phyloP scores from a whole-genome alignment of 2,113 vertebrate species.

The Tonatia bakeri region DNA sequence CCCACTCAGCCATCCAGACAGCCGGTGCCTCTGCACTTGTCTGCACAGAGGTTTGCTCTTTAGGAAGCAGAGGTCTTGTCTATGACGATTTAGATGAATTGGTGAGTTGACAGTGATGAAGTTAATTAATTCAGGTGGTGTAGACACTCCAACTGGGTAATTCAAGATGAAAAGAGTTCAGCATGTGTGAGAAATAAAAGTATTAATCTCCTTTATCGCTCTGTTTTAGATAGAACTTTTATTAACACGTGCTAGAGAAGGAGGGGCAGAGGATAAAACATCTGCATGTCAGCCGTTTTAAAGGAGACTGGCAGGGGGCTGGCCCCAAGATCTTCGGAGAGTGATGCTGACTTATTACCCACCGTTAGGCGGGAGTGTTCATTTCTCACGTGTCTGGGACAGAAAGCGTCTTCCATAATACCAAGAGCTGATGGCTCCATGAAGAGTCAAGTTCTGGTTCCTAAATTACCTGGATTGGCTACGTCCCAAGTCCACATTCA shows the following conservation, averaged over 20 bases:
- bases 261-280: slow-evolving; percentile 45
- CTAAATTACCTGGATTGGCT: slow-evolving; percentile 64
- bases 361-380: slow-evolving; percentile 58
- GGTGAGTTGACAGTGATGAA: background rate
- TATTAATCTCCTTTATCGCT: slow-evolving; percentile 64
- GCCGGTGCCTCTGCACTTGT: background rate
- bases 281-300: slow-evolving; percentile 36
- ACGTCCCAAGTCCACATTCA: slow-evolving; percentile 24
- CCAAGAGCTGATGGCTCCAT: slow-evolving; percentile 51
- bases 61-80: background rate
- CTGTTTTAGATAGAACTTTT: slow-evolving; percentile 67
- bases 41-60: background rate
- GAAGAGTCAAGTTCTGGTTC: slow-evolving; percentile 60
- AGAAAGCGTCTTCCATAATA: slow-evolving; percentile 62
- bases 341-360: slow-evolving; percentile 55
- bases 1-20: background rate
- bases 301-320: slow-evolving; percentile 59
- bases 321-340: slow-evolving; percentile 53
- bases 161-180: slow-evolving; percentile 58
- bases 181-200: slow-evolving; percentile 64
- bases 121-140: slow-evolving; percentile 62
- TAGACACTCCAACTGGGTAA: slow-evolving; percentile 53
- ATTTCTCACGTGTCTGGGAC: slow-evolving; percentile 61
- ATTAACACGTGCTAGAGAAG: slow-evolving; percentile 57
- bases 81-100: background rate